Evolutionary conservation across 2,797 vertebrate species (phyloP).

Genomic region (Ambastaia sidthimunki): DNA sequence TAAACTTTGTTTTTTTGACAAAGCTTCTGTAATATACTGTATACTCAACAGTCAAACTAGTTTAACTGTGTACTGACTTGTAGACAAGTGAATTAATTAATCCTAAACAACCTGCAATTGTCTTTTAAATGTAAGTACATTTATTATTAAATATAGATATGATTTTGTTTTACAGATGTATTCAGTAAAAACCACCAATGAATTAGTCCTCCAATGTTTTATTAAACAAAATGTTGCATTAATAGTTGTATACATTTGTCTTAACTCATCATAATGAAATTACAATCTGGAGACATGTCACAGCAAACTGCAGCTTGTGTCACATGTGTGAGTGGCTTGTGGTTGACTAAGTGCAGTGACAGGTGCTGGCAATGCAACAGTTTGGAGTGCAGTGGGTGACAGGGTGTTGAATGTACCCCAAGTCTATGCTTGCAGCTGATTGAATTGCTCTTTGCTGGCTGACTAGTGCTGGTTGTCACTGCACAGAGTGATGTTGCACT

Average conservation of each 20-base stretch:
- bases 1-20: too few relatives aligned
- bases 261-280: background rate
- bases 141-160: background rate
- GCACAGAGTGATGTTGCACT: slow-evolving; percentile 93
- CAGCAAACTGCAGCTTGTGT: background rate
- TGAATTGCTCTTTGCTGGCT: slow-evolving; percentile 91
- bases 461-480: slow-evolving; percentile 79
- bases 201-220: background rate
- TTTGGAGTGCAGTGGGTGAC: background rate
- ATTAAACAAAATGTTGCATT: background rate
- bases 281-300: background rate
- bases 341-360: background rate
- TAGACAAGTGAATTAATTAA: too few relatives aligned
- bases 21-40: too few relatives aligned
- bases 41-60: too few relatives aligned
- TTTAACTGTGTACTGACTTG: too few relatives aligned
- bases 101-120: too few relatives aligned
- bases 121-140: too few relatives aligned
- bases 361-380: background rate
- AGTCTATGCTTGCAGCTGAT: slow-evolving; percentile 91
- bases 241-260: background rate
- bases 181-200: background rate
- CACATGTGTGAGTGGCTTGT: slow-evolving; percentile 11
- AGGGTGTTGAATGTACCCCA: slow-evolving; percentile 77
- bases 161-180: background rate